phyloP scores from a whole-genome alignment of 2,797 vertebrate genomes.

The Myripristis jacobus region DNA sequence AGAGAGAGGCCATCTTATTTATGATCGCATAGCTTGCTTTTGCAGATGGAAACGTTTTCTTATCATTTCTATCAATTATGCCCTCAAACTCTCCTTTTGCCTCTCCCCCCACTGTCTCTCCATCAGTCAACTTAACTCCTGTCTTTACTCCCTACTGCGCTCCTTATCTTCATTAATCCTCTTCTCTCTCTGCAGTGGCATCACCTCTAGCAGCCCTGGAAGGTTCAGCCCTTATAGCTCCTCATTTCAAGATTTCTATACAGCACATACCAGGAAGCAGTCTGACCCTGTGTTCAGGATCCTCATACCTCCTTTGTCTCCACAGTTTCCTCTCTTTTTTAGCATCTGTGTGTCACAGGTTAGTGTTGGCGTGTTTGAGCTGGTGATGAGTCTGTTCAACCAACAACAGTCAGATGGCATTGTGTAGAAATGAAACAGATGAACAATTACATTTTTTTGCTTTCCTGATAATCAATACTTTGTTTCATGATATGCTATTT shows the following conservation, averaged over 20 bases:
- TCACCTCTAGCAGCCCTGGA: not conserved
- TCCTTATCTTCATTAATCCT: not conserved
- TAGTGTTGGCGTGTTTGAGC: not conserved
- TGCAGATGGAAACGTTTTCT: conserved; percentile 29
- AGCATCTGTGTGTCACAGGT: not conserved
- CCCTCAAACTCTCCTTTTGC: conserved; percentile 4
- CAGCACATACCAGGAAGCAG: not conserved
- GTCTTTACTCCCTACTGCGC: conserved; percentile 8
- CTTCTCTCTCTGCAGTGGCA: conserved; percentile 1
- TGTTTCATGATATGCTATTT: not conserved
- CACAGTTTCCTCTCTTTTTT: not conserved
- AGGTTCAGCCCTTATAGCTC: not conserved
- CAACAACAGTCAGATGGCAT: not conserved
- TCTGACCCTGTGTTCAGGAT: not conserved
- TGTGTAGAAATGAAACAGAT: too few relatives aligned
- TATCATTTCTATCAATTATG: conserved; percentile 34
- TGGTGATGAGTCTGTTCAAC: not conserved
- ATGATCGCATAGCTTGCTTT: conserved; percentile 25
- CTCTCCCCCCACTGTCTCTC: conserved; percentile 18
- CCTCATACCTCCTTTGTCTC: too few relatives aligned
- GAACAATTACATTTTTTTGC: too few relatives aligned
- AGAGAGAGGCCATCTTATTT: conserved; percentile 37
- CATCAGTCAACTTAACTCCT: conserved; percentile 15
- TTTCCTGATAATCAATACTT: not conserved
- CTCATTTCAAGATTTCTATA: not conserved